phyloP scores from a whole-genome alignment of 2,113 vertebrate genomes.

The Bujurquina vittata region DNA sequence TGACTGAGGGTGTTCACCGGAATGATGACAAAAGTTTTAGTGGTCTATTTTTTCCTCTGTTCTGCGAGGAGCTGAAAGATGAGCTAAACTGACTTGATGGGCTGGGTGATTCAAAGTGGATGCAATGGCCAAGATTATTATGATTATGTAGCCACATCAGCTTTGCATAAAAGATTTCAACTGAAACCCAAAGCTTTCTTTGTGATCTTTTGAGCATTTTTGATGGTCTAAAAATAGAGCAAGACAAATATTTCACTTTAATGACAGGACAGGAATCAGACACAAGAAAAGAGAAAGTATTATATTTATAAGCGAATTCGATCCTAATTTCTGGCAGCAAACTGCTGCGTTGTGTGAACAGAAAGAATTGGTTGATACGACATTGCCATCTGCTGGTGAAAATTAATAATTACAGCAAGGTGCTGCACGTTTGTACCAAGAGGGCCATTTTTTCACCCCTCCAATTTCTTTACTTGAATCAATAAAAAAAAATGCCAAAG shows the following conservation, averaged over 20 bases:
- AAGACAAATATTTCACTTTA: background rate
- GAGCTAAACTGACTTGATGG: background rate
- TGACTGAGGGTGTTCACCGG: constrained; percentile 13
- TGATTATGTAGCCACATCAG: background rate
- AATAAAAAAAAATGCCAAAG: background rate
- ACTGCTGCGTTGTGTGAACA: background rate
- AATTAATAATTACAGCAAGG: background rate
- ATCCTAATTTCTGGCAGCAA: background rate
- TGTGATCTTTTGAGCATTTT: background rate
- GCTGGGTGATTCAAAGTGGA: background rate
- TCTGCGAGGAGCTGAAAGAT: background rate
- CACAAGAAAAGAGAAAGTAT: background rate
- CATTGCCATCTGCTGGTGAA: constrained; percentile 68
- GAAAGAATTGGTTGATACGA: constrained; percentile 24
- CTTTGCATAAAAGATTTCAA: background rate
- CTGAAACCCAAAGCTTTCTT: background rate
- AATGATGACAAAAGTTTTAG: background rate
- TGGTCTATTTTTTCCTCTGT: background rate
- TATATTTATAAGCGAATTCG: background rate
- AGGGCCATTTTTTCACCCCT: background rate
- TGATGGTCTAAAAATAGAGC: background rate
- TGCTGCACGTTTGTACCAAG: background rate
- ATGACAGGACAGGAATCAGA: background rate
- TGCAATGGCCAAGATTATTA: background rate
- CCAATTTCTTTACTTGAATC: background rate